Evolutionary conservation across 2,113 vertebrate species (phyloP), one percentile per base, ranked within the genome.

Genomic region (Nymphicus hollandicus): DNA sequence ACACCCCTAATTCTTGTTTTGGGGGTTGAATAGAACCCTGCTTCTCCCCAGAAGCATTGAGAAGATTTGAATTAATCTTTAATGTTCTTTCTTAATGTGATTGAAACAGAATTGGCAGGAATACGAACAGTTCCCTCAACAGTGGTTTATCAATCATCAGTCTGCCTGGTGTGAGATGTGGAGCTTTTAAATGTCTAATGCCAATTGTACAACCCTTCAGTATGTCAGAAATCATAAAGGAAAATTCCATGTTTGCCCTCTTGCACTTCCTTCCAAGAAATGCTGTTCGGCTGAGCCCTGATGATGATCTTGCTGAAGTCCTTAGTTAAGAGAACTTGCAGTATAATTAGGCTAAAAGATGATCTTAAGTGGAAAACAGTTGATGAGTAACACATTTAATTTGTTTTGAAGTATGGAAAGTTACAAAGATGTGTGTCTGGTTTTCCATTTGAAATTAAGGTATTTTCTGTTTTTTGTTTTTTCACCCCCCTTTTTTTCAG

Each of bases 401-500:
- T 91, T 91, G 53, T 73, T 88, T 76, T 71, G 39, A 94, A 53
- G 58, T 33, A 73, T 22, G 22, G 25, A 84, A 95, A 64, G 27
- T 55, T n/a, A 73, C 31, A 69, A 61, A 86, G 43, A 47, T 43
- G 10, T 61, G 24, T 53, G 71, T 80, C 81, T 93, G n/a, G 16
- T 77, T 80, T 88, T 63, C 50, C 64, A 86, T 47, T 66, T 73
- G 50, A 94, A 88, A 73, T 73, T 46, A 61, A 81, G 46, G 31
- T 24, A 23, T 55, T 53, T 39, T 61, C 56, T 58, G 18, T 5
- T 12, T 13, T 2, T 5, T 29, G 5, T 1, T 0, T 1, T 13
- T 29, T 24, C 16, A 4, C 2, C 2, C 4, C 4, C 5, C 1
- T 7, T 4, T 17, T 17, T 8, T 47, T 31, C 14, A 33, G n/a